A percentile compares a stretch with the other conserved stretches of the same genome.
These are phyloP conservation scores for Batillaria attramentaria DNA, from an alignment of 1,140 invertebrate species.

Conservation along the genomic window DNA sequence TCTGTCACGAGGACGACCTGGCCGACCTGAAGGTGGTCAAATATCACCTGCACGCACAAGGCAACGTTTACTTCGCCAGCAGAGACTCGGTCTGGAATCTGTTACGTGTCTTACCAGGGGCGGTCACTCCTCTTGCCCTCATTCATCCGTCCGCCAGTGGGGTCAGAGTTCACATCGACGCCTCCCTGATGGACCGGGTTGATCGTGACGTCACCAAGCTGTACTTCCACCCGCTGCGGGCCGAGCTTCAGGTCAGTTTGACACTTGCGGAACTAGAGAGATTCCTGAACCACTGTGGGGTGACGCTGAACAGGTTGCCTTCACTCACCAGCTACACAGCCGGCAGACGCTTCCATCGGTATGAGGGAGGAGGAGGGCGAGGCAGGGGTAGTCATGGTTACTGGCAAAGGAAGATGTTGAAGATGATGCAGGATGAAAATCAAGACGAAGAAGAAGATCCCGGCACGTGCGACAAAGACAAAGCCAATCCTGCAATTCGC, in stretches of 20 bases:
- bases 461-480: no score
- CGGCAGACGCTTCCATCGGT: background rate
- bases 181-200: conserved; percentile 4
- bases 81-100: background rate
- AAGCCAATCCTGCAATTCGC: no score
- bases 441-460: no score
- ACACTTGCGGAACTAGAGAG: conserved; percentile 13
- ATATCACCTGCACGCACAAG: background rate
- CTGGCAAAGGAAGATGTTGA: no score
- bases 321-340: conserved; percentile 3
- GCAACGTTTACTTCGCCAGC: conserved; percentile 22
- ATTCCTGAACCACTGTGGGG: background rate
- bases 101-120: background rate
- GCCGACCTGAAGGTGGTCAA: conserved; percentile 11
- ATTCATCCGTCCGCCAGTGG: background rate
- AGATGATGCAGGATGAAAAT: no score
- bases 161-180: background rate
- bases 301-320: conserved; percentile 10
- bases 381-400: no score
- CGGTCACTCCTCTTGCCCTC: background rate
- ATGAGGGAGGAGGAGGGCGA: no score
- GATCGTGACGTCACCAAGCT: conserved; percentile 7
- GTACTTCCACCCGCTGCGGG: conserved; percentile 12
- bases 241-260: background rate
- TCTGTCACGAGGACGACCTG: background rate